A percentile compares a stretch with the other conserved stretches of the same genome.
These are phyloP conservation scores for Tachysurus vachellii DNA, from an alignment of 2,113 vertebrate species.

Conservation along the genomic window DNA sequence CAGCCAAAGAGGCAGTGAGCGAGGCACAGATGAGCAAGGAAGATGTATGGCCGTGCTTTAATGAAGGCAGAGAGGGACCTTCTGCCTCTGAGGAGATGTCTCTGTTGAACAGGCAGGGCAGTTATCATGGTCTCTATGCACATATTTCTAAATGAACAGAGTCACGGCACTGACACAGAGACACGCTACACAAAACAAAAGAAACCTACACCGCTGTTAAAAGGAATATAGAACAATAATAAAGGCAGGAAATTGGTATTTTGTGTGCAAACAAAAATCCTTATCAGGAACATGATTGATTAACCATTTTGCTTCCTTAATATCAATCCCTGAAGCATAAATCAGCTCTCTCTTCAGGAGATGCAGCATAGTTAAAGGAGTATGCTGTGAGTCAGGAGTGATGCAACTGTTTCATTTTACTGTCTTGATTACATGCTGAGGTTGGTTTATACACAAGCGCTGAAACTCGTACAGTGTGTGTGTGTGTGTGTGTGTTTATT, in stretches of 20 bases:
- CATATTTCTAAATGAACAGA: conserved; percentile 59
- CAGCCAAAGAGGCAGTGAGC: conserved; percentile 54
- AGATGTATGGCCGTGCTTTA: conserved; percentile 72
- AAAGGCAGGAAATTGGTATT: neutral
- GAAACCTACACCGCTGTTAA: conserved; percentile 21
- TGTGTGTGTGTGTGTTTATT: conserved; percentile 33
- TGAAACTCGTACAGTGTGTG: conserved; percentile 30
- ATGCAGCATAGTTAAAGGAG: neutral
- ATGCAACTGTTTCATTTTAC: conserved; percentile 37
- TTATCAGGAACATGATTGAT: neutral
- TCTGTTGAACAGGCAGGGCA: conserved; percentile 66
- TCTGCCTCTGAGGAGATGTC: conserved; percentile 66
- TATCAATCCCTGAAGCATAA: neutral
- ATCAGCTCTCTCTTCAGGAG: neutral
- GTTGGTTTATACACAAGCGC: neutral
- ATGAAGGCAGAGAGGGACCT: conserved; percentile 70
- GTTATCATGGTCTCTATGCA: conserved; percentile 66
- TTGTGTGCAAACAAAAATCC: conserved; percentile 23
- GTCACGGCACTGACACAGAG: conserved; percentile 43
- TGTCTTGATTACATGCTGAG: conserved; percentile 19
- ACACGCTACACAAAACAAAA: conserved; percentile 38
- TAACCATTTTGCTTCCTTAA: conserved; percentile 12
- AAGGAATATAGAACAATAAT: too few relatives aligned
- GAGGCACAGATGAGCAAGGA: conserved; percentile 60
- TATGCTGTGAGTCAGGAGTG: conserved; percentile 4